Evolutionary conservation across 2,888 invertebrate genomes (phyloP).

Genomic region (Acanthosoma haemorrhoidale): DNA sequence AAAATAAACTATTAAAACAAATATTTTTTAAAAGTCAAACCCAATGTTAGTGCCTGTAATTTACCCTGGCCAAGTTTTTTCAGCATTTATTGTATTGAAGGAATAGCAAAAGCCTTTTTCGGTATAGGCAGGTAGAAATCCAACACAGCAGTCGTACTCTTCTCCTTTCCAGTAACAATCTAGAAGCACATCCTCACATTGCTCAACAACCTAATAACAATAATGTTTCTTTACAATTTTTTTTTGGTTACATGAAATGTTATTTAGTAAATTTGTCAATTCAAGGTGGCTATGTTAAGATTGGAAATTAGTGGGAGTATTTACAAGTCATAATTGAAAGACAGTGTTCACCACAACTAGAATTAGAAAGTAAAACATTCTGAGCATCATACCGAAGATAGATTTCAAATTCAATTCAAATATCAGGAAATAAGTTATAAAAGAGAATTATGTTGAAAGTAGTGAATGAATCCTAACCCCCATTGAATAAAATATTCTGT

Average conservation of each 20-base stretch:
- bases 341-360: too few species aligned
- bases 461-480: too few species aligned
- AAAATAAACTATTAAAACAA: too few species aligned
- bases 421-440: too few species aligned
- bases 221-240: neutral
- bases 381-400: too few species aligned
- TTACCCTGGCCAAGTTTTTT: slow-evolving; percentile 55
- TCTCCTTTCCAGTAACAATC: slow-evolving; percentile 65
- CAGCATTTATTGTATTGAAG: slow-evolving; percentile 61
- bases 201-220: slow-evolving; percentile 52
- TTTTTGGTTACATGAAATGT: neutral
- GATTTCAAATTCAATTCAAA: too few species aligned
- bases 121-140: slow-evolving; percentile 64
- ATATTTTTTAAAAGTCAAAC: too few species aligned
- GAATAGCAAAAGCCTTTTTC: slow-evolving; percentile 70
- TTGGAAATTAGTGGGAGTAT: neutral
- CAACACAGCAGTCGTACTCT: slow-evolving; percentile 58
- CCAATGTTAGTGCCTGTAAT: too few species aligned
- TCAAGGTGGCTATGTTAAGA: neutral
- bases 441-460: too few species aligned
- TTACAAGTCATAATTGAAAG: too few species aligned
- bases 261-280: neutral
- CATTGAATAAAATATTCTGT: too few species aligned
- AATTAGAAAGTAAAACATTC: too few species aligned
- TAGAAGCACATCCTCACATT: slow-evolving; percentile 57